Evolutionary conservation across 2,888 invertebrate species (phyloP).

Genomic region (Parochlus steinenii): DNA sequence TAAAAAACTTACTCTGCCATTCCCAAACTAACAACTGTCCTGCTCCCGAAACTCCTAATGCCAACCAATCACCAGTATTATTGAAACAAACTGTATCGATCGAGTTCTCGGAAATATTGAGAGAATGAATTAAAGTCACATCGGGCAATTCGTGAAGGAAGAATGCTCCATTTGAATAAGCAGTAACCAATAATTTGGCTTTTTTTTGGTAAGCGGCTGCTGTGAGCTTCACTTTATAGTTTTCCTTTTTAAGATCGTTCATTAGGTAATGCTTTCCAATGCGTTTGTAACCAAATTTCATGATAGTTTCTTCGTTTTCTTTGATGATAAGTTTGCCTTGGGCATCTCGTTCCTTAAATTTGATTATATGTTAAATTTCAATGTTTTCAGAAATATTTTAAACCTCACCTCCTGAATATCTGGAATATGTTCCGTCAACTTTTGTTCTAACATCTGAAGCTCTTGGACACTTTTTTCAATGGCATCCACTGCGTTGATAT

Average conservation of each 20-base stretch:
- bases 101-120: slow-evolving; percentile 69
- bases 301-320: slow-evolving; percentile 23
- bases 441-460: not conserved
- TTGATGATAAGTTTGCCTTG: slow-evolving; percentile 29
- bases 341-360: slow-evolving; percentile 30
- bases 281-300: slow-evolving; percentile 46
- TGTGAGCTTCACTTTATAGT: slow-evolving; percentile 48
- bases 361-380: too few species aligned
- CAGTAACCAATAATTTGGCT: slow-evolving; percentile 69
- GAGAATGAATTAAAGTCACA: slow-evolving; percentile 77
- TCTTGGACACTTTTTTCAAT: slow-evolving; percentile 28
- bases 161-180: slow-evolving; percentile 83
- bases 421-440: not conserved
- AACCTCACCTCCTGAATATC: slow-evolving; percentile 34
- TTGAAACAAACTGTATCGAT: slow-evolving; percentile 74
- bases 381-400: slow-evolving; percentile 36
- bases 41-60: slow-evolving; percentile 71
- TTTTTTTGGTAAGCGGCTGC: slow-evolving; percentile 68
- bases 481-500: slow-evolving; percentile 46
- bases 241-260: slow-evolving; percentile 46
- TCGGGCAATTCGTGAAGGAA: slow-evolving; percentile 89
- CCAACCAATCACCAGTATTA: slow-evolving; percentile 88
- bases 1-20: slow-evolving; percentile 67
- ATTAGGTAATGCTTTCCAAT: slow-evolving; percentile 56
- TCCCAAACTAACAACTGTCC: slow-evolving; percentile 97